A percentile compares a stretch with the other conserved stretches of the same genome.
Evolutionary conservation across 1,140 invertebrate species (phyloP).

Genomic region (Drosophila seguyi): DNA sequence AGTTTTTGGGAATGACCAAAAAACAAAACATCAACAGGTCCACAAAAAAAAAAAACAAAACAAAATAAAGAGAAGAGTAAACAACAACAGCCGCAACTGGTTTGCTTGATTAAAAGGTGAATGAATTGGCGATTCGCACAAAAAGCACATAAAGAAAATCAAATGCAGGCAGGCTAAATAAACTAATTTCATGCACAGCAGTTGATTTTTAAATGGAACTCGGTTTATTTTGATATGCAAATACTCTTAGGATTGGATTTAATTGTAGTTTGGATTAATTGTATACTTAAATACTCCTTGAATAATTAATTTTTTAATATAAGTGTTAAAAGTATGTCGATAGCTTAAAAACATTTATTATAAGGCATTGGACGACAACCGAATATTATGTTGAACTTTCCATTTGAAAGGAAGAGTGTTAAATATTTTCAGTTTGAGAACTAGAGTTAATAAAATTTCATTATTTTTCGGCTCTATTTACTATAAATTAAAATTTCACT

Average conservation of each 20-base stretch:
- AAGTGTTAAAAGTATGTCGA: too few species aligned
- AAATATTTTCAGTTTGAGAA: too few species aligned
- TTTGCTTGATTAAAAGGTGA: conserved; percentile 81
- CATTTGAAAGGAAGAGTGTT: too few species aligned
- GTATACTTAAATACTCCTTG: not conserved
- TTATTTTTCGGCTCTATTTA: too few species aligned
- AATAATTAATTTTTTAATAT: not conserved
- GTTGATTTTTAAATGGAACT: conserved; percentile 3
- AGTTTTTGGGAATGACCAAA: conserved; percentile 47
- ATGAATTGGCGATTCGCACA: conserved; percentile 70
- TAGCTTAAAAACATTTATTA: too few species aligned
- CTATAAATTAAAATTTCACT: too few species aligned
- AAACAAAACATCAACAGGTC: conserved; percentile 29
- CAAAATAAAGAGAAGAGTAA: conserved; percentile 20
- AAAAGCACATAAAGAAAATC: conserved; percentile 38
- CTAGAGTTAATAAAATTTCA: too few species aligned
- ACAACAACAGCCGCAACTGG: conserved; percentile 59
- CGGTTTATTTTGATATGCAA: not conserved
- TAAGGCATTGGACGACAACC: too few species aligned
- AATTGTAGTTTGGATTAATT: not conserved
- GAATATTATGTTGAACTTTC: too few species aligned
- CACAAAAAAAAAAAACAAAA: conserved; percentile 26
- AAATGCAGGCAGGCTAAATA: conserved; percentile 25
- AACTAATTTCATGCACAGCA: conserved; percentile 37
- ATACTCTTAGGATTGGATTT: conserved; percentile 1